phyloP scores from a whole-genome alignment of 2,797 vertebrate genomes.

The Lagothrix lagotricha region DNA sequence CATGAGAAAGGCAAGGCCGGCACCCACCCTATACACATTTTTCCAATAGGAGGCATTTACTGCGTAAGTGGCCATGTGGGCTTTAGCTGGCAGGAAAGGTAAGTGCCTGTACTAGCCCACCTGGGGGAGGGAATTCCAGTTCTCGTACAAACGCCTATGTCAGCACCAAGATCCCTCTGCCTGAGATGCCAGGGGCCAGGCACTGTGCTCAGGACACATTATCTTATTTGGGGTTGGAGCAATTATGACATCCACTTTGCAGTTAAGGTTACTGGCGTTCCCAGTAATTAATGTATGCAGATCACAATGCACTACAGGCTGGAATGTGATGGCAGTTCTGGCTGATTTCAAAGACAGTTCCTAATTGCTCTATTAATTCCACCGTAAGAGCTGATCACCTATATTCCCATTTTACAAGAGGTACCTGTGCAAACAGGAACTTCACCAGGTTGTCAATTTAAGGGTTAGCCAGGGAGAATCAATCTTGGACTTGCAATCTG shows the following conservation, averaged over 20 bases:
- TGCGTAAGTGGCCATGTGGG: rapidly evolving
- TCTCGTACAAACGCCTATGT: neutral
- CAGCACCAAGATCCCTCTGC: neutral
- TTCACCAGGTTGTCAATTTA: neutral
- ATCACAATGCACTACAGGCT: neutral
- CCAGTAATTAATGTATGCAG: neutral
- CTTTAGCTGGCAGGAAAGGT: neutral
- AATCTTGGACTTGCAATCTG: neutral
- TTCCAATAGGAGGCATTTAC: neutral
- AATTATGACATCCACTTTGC: rapidly evolving
- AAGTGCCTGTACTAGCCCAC: neutral
- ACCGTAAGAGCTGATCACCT: rapidly evolving
- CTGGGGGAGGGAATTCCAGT: neutral
- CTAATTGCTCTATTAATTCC: too few relatives aligned
- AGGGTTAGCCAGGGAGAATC: neutral
- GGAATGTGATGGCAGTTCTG: neutral
- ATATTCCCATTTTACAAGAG: neutral
- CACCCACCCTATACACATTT: neutral
- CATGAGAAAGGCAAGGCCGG: neutral
- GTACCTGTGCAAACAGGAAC: neutral
- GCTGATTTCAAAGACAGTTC: neutral
- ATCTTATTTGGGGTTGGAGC: neutral
- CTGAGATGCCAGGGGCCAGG: neutral
- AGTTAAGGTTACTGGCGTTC: neutral
- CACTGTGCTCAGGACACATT: neutral